These are phyloP conservation scores for Aurelia coerulea DNA, from an alignment of 30 jellyfish, hydroid and myxozoan species.

Conservation along the genomic window DNA sequence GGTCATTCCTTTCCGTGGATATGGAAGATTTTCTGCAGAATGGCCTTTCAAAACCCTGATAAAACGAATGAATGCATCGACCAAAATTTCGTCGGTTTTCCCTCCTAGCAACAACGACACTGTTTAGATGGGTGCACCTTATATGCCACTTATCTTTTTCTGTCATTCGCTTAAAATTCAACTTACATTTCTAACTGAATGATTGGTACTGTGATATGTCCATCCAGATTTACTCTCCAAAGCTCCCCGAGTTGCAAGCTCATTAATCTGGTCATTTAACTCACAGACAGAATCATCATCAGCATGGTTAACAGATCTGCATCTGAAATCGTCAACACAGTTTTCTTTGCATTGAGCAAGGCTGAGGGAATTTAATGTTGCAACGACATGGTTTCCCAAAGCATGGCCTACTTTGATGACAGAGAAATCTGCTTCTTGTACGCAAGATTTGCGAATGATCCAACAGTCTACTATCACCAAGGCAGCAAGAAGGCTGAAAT, in stretches of 20 bases:
- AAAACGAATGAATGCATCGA: too few species aligned
- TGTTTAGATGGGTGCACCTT: too few species aligned
- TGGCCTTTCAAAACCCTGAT: too few species aligned
- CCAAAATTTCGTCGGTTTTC: too few species aligned
- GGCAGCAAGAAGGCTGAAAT: too few species aligned
- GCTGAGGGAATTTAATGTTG: neutral
- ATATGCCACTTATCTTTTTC: too few species aligned
- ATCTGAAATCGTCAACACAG: constrained; percentile 1
- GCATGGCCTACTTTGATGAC: neutral
- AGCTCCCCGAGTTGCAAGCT: neutral
- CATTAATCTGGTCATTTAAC: neutral
- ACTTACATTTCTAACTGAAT: constrained; percentile 5
- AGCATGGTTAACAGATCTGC: constrained; percentile 27
- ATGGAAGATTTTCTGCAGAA: too few species aligned
- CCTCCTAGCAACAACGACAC: too few species aligned
- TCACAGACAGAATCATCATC: constrained; percentile 3
- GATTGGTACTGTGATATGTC: constrained; percentile 9
- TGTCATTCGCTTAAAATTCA: neutral
- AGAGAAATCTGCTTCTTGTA: constrained; percentile 9
- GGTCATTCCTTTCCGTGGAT: too few species aligned
- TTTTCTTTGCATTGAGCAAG: neutral
- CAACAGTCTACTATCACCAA: constrained; percentile 30
- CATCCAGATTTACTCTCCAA: constrained; percentile 3
- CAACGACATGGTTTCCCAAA: constrained; percentile 4
- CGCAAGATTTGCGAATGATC: constrained; percentile 28